Conservation (phyloP, 2,113 vertebrate species). For the Phylloscopus trochilus region DNA sequence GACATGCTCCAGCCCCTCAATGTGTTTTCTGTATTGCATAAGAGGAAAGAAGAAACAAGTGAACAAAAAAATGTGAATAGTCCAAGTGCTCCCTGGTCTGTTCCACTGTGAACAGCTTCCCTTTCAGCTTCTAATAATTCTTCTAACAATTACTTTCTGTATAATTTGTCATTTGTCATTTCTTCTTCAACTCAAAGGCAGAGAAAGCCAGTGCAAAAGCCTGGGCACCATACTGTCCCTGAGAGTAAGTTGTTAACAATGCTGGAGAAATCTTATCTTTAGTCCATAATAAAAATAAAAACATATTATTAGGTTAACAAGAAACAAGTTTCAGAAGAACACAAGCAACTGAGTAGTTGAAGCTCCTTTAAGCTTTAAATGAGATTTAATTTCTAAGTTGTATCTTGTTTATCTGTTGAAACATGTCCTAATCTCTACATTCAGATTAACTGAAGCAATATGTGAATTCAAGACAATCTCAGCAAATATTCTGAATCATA, state of each 20-base stretch:
- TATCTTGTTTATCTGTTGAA: not conserved
- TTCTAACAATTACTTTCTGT: not conserved
- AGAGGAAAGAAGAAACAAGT: not conserved
- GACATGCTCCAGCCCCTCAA: accelerated
- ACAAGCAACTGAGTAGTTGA: not conserved
- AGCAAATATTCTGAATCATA: not conserved
- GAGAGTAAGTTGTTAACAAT: not conserved
- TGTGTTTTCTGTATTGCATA: not conserved
- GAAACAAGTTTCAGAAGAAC: not conserved
- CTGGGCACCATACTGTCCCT: accelerated
- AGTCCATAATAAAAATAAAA: not conserved
- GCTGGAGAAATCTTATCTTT: not conserved
- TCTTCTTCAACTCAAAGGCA: not conserved
- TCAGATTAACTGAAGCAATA: not conserved
- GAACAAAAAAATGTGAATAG: not conserved
- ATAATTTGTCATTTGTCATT: not conserved
- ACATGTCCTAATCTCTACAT: not conserved
- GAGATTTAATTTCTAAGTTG: not conserved
- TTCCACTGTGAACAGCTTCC: not conserved
- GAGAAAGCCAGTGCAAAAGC: not conserved
- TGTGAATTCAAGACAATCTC: not conserved
- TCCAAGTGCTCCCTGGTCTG: not conserved
- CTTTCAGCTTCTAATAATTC: not conserved
- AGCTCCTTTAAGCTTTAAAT: not conserved
- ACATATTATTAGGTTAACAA: not conserved